Evolutionary conservation across 1,140 invertebrate species (phyloP).

Genomic region (Tyrophagus putrescentiae): DNA sequence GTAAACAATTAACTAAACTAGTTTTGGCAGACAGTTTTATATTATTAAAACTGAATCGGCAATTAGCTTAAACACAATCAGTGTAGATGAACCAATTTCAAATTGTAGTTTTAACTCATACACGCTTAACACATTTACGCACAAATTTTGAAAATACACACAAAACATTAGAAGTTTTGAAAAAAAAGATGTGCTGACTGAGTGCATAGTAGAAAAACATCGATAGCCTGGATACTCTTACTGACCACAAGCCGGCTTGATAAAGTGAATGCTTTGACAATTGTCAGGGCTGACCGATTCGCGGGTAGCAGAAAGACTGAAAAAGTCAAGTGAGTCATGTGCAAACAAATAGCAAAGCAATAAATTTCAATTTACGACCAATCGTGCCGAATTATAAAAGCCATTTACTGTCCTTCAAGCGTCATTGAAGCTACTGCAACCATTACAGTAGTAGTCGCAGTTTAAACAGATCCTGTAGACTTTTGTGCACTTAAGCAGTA

Average conservation of each 20-base stretch:
- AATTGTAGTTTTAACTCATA: constrained; percentile 11
- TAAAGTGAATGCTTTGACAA: constrained; percentile 9
- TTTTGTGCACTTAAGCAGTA: no score
- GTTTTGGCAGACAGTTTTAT: no score
- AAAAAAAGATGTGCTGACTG: no score
- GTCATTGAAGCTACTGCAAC: constrained; percentile 3
- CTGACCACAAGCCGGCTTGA: not conserved
- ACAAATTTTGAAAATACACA: no score
- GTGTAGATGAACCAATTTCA: not conserved
- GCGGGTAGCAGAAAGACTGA: not conserved
- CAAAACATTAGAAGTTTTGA: no score
- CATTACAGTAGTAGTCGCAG: no score
- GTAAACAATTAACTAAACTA: not conserved
- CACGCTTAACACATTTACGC: no score
- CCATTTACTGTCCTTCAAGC: constrained; percentile 13
- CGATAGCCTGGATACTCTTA: no score
- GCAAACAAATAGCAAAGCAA: not conserved
- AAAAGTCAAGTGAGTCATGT: no score
- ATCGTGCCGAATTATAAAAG: constrained; percentile 10
- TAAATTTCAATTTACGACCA: constrained; percentile 15
- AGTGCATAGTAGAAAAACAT: no score
- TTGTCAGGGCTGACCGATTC: not conserved
- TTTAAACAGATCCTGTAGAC: no score
- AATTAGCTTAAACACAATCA: not conserved
- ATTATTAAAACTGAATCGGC: not conserved